Conservation (phyloP, 2,888 invertebrate genomes). For the Herminia tarsipennalis region DNA sequence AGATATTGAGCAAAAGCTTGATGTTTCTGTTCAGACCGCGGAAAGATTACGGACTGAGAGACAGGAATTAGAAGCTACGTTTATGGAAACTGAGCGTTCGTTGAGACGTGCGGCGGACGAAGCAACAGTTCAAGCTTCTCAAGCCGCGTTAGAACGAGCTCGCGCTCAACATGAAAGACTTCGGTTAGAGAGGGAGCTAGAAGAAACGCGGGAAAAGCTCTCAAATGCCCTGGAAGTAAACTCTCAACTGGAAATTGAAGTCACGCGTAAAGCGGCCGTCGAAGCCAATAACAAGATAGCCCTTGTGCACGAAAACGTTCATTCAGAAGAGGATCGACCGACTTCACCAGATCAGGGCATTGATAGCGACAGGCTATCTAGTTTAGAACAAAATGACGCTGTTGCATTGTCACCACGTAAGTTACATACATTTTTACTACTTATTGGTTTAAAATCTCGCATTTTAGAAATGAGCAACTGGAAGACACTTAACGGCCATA, state of each 20-base stretch:
- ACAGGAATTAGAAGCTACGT: conserved; percentile 71
- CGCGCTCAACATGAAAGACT: conserved; percentile 90
- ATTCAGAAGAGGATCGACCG: conserved; percentile 74
- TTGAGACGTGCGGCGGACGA: conserved; percentile 89
- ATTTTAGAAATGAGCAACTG: too few relatives aligned
- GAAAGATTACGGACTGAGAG: conserved; percentile 70
- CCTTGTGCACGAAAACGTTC: conserved; percentile 57
- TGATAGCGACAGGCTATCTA: conserved; percentile 91
- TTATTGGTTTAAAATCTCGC: not conserved
- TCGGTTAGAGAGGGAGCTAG: conserved; percentile 87
- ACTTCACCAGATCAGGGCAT: conserved; percentile 96
- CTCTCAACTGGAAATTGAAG: conserved; percentile 75
- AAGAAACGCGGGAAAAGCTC: conserved; percentile 82
- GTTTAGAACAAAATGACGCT: conserved; percentile 86
- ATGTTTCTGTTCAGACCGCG: conserved; percentile 55
- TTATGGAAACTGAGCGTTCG: conserved; percentile 81
- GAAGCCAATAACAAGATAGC: conserved; percentile 64
- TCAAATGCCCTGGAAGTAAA: conserved; percentile 62
- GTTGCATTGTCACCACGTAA: conserved; percentile 76
- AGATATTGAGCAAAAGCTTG: conserved; percentile 63
- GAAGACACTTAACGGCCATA: too few relatives aligned
- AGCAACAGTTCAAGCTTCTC: conserved; percentile 90
- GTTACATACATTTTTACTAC: conserved; percentile 39
- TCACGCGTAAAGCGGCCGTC: conserved; percentile 69
- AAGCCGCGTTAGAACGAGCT: conserved; percentile 90